A percentile compares a stretch with the other conserved stretches of the same genome.
Evolutionary conservation across 1,140 invertebrate genomes (phyloP).

Genomic region (Cotesia typhae): DNA sequence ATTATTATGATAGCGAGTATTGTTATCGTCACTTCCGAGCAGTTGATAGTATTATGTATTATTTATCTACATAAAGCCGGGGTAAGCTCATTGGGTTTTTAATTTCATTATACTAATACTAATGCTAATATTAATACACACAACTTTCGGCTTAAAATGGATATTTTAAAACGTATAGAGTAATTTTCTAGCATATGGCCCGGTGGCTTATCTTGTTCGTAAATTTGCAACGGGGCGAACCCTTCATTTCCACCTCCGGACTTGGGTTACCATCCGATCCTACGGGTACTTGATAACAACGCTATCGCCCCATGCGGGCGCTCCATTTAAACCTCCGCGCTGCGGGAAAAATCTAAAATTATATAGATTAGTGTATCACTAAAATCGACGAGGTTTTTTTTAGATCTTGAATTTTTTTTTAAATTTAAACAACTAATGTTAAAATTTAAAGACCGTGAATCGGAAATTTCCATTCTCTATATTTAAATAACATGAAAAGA

Average conservation of each 20-base stretch:
- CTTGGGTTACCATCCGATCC: constrained; percentile 16
- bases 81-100: not conserved
- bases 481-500: too few species aligned
- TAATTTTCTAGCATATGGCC: constrained; percentile 8
- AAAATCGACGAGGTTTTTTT: too few species aligned
- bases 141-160: too few species aligned
- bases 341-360: constrained; percentile 23
- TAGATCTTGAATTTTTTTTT: too few species aligned
- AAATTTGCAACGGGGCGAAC: constrained; percentile 22
- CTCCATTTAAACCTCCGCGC: constrained; percentile 30
- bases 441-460: too few species aligned
- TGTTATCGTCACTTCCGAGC: too few species aligned
- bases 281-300: constrained; percentile 37
- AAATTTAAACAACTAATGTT: too few species aligned
- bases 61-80: not conserved
- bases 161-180: too few species aligned
- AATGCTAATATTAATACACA: too few species aligned
- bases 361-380: not conserved
- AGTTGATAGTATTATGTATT: too few species aligned
- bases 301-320: constrained; percentile 30
- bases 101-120: not conserved
- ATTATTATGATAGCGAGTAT: too few species aligned
- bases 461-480: too few species aligned
- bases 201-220: constrained; percentile 14
- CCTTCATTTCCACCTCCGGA: constrained; percentile 28